Evolutionary conservation across 2,888 invertebrate species (phyloP), one percentile per base, ranked within the genome.

Genomic region (Crematogaster levior): DNA sequence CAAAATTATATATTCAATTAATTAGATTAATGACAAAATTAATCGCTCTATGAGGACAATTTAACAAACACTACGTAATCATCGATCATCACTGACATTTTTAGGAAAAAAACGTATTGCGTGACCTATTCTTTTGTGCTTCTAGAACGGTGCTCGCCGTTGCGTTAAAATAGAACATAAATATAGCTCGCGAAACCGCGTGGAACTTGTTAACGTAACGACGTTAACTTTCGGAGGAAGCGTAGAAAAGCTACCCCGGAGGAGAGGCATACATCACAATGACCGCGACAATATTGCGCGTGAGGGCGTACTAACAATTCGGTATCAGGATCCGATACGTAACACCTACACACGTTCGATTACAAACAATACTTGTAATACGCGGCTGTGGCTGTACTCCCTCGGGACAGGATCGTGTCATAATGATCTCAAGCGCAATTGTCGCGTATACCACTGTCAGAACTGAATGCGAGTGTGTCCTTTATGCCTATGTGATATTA

Each of bases 181-280:
- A 60, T 21, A 30, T n/a, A 37, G 60, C 60, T 58, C 48, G 46
- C 18, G 18, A 40, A 60, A 60, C 30, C 43, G 21, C 43, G 56
- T 18, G 61, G 24, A 65, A 51, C 51, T 75, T 51, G 37, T 75
- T 75, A 65, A 51, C 75, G 37, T 40, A 10, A 40, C 9, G 40
- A 53, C n/a, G 75, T 65, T 65, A 75, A 75, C 37, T 53, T 37
- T 74, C 63, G 34, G 48, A 75, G 51, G 30, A 53, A 51, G 37
- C 24, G 37, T 9, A 63, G 51, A 34, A 34, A 48, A 48, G 37
- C 21, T 34, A 24, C 34, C 10, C 18, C 37, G 24, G 7, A 24
- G 24, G 37, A 37, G n/a, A 65, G 40, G 9, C 18, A 30, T 21
- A n/a, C 24, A 30, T 73, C 60, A 37, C 48, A 24, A 63, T 51